A percentile compares a stretch with the other conserved stretches of the same genome.
phyloP scores from a whole-genome alignment of 2,888 invertebrate species.

The Tetropium fuscum region DNA sequence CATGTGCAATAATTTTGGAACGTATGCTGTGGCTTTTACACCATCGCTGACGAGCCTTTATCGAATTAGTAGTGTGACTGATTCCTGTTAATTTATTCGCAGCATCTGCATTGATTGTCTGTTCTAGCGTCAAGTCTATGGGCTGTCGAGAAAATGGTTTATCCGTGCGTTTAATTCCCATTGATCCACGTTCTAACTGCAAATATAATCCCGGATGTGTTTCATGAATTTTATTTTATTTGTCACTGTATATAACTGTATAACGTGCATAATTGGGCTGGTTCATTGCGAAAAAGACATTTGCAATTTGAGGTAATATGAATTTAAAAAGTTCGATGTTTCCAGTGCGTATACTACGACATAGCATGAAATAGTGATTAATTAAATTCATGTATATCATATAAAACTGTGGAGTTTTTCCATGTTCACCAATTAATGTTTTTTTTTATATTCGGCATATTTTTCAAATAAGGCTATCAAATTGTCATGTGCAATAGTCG shows the following conservation, averaged over 20 bases:
- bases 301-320: slow-evolving; percentile 41
- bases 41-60: slow-evolving; percentile 41
- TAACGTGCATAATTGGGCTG: slow-evolving; percentile 37
- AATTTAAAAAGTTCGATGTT: slow-evolving; percentile 49
- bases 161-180: slow-evolving; percentile 36
- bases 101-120: slow-evolving; percentile 52
- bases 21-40: slow-evolving; percentile 32
- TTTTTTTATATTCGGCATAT: no score
- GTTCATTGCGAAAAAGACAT: slow-evolving; percentile 30
- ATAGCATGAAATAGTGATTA: slow-evolving; percentile 48
- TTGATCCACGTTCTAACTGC: slow-evolving; percentile 29
- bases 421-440: no score
- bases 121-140: slow-evolving; percentile 44
- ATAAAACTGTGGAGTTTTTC: no score
- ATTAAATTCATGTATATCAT: slow-evolving; percentile 50
- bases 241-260: slow-evolving; percentile 42
- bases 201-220: slow-evolving; percentile 28
- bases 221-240: slow-evolving; percentile 26
- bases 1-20: slow-evolving; percentile 30
- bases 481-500: no score
- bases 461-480: no score
- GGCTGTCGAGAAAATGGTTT: slow-evolving; percentile 36
- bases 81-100: slow-evolving; percentile 29
- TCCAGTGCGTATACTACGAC: slow-evolving; percentile 50
- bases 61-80: slow-evolving; percentile 24